Conservation (phyloP, 2,113 vertebrate species). For the Aspidoscelis tigris region DNA sequence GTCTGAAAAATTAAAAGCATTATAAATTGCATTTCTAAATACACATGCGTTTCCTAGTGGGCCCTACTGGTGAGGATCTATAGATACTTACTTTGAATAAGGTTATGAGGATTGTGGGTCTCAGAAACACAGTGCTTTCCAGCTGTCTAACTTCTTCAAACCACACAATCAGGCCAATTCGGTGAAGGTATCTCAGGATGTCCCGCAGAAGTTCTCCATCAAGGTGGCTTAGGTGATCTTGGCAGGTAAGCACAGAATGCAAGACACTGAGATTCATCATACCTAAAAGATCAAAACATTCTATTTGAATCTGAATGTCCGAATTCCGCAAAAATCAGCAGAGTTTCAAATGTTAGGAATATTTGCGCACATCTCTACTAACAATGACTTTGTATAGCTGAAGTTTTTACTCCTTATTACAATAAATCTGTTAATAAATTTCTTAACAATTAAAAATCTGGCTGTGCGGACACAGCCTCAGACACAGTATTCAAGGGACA, state of each 20-base stretch:
- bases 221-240: not conserved
- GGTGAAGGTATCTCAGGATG: slow-evolving; percentile 76
- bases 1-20: slow-evolving; percentile 55
- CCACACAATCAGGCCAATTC: slow-evolving; percentile 71
- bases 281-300: slow-evolving; percentile 51
- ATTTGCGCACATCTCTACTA: not conserved
- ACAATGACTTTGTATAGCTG: not conserved
- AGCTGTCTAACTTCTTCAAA: slow-evolving; percentile 71
- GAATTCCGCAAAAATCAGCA: too few species aligned
- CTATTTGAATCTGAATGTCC: too few species aligned
- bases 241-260: slow-evolving; percentile 52
- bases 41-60: not conserved
- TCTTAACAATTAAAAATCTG: too few species aligned
- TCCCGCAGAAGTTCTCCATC: slow-evolving; percentile 61
- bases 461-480: too few species aligned
- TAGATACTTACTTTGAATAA: slow-evolving; percentile 70
- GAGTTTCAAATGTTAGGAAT: too few species aligned
- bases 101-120: slow-evolving; percentile 74
- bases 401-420: too few species aligned
- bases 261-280: slow-evolving; percentile 68
- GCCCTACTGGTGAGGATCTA: too few species aligned
- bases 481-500: not conserved
- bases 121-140: slow-evolving; percentile 65
- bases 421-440: too few species aligned
- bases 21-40: not conserved